Conservation (phyloP, 2,113 vertebrate species). For the Hippocampus barbouri region DNA sequence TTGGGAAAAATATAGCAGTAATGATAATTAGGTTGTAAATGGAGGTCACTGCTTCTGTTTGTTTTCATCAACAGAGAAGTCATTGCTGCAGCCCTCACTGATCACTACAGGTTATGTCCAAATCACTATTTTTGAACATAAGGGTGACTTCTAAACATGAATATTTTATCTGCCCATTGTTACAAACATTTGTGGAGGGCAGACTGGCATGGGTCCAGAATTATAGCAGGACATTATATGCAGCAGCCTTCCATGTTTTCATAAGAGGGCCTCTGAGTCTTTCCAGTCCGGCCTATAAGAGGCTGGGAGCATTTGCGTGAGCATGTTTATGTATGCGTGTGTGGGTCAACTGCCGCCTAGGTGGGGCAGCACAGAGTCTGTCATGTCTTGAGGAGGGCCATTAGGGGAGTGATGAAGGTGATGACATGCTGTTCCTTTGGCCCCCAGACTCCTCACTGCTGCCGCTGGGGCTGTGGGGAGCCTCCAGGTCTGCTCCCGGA, state of each 20-base stretch:
- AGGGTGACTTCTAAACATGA: slow-evolving; percentile 17
- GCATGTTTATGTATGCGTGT: slow-evolving; percentile 22
- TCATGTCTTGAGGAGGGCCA: slow-evolving; percentile 57
- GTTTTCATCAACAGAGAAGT: background rate
- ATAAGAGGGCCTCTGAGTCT: slow-evolving; percentile 59
- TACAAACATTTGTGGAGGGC: slow-evolving; percentile 29
- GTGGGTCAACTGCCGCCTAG: slow-evolving; percentile 49
- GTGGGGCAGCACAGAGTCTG: slow-evolving; percentile 56
- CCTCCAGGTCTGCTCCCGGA: slow-evolving; percentile 51
- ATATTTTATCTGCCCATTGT: slow-evolving; percentile 41
- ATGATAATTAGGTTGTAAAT: background rate
- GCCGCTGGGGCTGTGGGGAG: slow-evolving; percentile 48
- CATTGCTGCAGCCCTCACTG: background rate
- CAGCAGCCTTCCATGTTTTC: slow-evolving; percentile 59
- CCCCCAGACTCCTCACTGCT: slow-evolving; percentile 52
- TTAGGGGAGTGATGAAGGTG: slow-evolving; percentile 67
- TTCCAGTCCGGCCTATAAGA: slow-evolving; percentile 46
- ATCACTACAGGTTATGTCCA: background rate
- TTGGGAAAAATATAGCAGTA: background rate
- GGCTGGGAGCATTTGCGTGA: slow-evolving; percentile 39
- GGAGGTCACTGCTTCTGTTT: background rate
- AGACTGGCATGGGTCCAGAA: slow-evolving; percentile 47
- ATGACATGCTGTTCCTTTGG: slow-evolving; percentile 76
- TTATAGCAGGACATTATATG: slow-evolving; percentile 62
- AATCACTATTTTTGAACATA: slow-evolving; percentile 13